A percentile compares a stretch with the other conserved stretches of the same genome.
phyloP scores from a whole-genome alignment of 2,888 invertebrate genomes.

The Cryptophagus acutangulus region DNA sequence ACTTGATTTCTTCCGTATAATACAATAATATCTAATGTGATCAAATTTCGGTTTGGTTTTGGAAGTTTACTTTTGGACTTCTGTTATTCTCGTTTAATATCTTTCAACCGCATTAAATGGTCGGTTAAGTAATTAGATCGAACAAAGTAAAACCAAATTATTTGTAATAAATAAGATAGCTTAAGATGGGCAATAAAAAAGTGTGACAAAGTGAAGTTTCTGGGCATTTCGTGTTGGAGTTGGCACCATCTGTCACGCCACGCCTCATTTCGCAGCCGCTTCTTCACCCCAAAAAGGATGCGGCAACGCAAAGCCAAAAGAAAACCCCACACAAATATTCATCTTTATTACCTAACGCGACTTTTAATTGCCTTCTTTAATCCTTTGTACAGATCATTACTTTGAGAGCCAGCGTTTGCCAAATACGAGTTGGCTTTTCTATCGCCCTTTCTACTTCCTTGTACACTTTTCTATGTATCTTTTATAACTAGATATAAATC shows the following conservation, averaged over 20 bases:
- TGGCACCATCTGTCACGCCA: constrained; percentile 42
- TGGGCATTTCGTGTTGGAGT: constrained; percentile 33
- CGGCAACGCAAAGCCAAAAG: too few relatives aligned
- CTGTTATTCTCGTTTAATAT: too few relatives aligned
- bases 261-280: constrained; percentile 42
- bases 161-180: constrained; percentile 35
- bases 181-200: constrained; percentile 37
- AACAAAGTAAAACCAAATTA: constrained; percentile 18
- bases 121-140: constrained; percentile 16
- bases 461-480: too few relatives aligned
- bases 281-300: constrained; percentile 25
- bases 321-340: constrained; percentile 38
- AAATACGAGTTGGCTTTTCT: too few relatives aligned
- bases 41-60: too few relatives aligned
- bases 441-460: too few relatives aligned
- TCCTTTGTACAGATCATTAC: constrained; percentile 39
- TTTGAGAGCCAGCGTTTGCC: constrained; percentile 14
- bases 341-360: constrained; percentile 41
- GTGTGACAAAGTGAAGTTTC: constrained; percentile 40
- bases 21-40: too few relatives aligned
- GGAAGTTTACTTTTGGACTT: too few relatives aligned
- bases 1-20: too few relatives aligned
- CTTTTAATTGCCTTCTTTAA: constrained; percentile 42
- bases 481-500: too few relatives aligned
- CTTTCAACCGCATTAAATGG: too few relatives aligned